Conservation (phyloP, 2,888 invertebrate species). For the Tromatobia lineatoria region DNA sequence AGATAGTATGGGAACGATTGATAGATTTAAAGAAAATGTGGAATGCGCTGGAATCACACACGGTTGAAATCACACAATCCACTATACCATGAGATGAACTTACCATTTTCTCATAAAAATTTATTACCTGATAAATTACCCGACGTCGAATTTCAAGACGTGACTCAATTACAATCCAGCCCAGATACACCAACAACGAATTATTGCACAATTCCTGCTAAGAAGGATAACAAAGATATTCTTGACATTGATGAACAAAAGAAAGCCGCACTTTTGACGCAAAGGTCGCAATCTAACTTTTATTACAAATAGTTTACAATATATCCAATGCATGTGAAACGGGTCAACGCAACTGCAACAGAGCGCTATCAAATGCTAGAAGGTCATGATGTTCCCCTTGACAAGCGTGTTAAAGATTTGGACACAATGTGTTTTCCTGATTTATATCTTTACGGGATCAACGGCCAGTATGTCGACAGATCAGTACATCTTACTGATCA, state of each 20-base stretch:
- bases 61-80: constrained; percentile 77
- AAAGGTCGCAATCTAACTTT: constrained; percentile 57
- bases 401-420: constrained; percentile 58
- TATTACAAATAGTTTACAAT: constrained; percentile 67
- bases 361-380: constrained; percentile 73
- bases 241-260: constrained; percentile 1
- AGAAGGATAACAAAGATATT: background rate
- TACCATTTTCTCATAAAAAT: constrained; percentile 66
- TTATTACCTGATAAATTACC: constrained; percentile 27
- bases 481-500: too few relatives aligned
- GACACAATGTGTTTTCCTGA: constrained; percentile 70
- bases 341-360: constrained; percentile 64
- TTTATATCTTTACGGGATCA: constrained; percentile 59
- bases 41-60: constrained; percentile 73
- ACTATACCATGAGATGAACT: constrained; percentile 72
- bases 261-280: constrained; percentile 55
- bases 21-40: constrained; percentile 78
- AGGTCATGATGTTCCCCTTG: constrained; percentile 65
- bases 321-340: constrained; percentile 68
- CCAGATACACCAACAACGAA: background rate
- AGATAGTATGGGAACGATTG: constrained; percentile 75
- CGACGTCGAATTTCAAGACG: constrained; percentile 13
- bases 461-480: constrained; percentile 65
- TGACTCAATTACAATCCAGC: background rate
- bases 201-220: background rate